Evolutionary conservation across 1,140 invertebrate species (phyloP).

Genomic region (Pentalonia nigronervosa): DNA sequence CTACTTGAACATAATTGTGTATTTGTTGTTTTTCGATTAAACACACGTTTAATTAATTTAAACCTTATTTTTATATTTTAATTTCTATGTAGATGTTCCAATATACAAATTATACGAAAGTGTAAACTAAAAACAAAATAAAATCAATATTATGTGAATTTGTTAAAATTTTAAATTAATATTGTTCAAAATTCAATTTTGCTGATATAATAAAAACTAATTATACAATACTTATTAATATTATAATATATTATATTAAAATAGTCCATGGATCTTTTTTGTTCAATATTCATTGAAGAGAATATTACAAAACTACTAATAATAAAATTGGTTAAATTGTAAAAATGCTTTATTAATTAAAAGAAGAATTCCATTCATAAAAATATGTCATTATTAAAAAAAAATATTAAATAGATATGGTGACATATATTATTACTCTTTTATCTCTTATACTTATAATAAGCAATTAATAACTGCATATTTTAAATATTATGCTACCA

Average conservation of each 20-base stretch:
- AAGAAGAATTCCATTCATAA: no score
- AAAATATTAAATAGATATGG: no score
- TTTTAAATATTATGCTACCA: neutral
- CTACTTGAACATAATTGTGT: neutral
- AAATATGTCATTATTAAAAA: no score
- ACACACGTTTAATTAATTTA: slow-evolving; percentile 6
- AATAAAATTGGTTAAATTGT: no score
- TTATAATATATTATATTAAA: neutral
- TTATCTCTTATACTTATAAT: no score
- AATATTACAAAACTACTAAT: neutral
- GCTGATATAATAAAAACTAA: neutral
- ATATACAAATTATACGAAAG: neutral
- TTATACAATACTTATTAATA: neutral
- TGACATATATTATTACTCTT: no score
- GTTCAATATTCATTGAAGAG: neutral
- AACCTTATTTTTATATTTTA: neutral
- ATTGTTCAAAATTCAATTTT: neutral
- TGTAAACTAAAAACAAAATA: neutral
- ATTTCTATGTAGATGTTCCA: neutral
- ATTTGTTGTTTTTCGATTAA: neutral
- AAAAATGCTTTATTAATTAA: no score
- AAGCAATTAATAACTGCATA: neutral
- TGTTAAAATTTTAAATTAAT: neutral
- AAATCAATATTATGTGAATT: neutral
- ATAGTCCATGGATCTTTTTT: neutral